Conservation (phyloP, 2,888 invertebrate species). For the Cepaea hortensis region DNA sequence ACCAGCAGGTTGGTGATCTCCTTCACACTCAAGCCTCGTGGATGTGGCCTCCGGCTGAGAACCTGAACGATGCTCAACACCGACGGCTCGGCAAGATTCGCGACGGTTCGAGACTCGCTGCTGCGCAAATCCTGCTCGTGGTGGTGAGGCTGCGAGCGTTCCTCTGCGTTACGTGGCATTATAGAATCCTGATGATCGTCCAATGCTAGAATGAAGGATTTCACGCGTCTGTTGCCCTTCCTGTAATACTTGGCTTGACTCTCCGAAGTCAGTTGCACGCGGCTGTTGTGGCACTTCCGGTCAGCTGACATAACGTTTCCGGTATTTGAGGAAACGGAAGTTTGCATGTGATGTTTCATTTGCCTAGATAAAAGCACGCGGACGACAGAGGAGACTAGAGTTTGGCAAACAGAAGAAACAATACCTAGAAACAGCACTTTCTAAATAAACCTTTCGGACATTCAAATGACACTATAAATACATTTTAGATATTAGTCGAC, state of each 20-base stretch:
- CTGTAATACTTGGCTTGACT: slow-evolving; percentile 22
- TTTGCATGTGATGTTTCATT: no score
- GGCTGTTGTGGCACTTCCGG: background rate
- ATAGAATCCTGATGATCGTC: background rate
- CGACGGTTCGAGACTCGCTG: background rate
- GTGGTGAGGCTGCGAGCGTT: background rate
- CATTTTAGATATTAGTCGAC: no score
- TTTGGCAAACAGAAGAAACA: no score
- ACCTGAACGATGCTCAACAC: slow-evolving; percentile 21
- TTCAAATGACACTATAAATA: no score
- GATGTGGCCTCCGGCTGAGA: background rate
- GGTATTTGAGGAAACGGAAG: background rate
- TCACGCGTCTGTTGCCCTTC: background rate
- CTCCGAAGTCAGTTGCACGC: background rate
- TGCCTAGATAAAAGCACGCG: background rate
- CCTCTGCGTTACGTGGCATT: background rate
- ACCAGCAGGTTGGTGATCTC: slow-evolving; percentile 14
- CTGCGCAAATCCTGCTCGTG: background rate
- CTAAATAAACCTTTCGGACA: no score
- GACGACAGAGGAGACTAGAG: background rate
- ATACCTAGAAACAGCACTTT: no score
- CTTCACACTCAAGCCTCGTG: slow-evolving; percentile 21
- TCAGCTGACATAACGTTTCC: slow-evolving; percentile 14
- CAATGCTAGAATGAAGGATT: slow-evolving; percentile 10
- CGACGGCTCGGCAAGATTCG: background rate